Percentiles rank a stretch among this genome's conserved stretches.
Conservation (phyloP, 2,888 invertebrate species). For the Trichopoda pennipes region DNA sequence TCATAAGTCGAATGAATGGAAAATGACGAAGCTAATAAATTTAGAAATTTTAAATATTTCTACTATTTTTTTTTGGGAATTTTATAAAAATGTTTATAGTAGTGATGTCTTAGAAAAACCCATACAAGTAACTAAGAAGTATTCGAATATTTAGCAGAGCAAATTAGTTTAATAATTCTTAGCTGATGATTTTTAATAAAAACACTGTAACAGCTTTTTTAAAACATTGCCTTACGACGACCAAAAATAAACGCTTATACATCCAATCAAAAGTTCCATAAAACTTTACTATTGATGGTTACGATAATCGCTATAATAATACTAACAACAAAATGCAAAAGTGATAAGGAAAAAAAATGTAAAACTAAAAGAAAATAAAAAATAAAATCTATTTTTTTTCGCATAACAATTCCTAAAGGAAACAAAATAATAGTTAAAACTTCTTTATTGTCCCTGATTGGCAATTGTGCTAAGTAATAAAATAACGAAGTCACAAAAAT, state of each 20-base stretch:
- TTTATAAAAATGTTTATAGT: too few species aligned
- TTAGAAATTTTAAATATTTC: too few species aligned
- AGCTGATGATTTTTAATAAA: too few species aligned
- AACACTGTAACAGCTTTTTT: too few species aligned
- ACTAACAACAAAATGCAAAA: conserved; percentile 36
- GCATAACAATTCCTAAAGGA: conserved; percentile 34
- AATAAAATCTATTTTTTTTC: conserved; percentile 10
- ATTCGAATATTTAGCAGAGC: too few species aligned
- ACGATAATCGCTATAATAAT: conserved; percentile 48
- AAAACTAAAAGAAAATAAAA: conserved; percentile 1
- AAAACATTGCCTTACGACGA: neutral
- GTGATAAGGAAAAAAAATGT: conserved; percentile 35
- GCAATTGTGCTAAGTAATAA: conserved; percentile 54
- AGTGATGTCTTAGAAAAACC: too few species aligned
- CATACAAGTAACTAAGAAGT: too few species aligned
- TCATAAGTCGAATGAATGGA: too few species aligned
- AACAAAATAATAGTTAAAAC: conserved; percentile 19
- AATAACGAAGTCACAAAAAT: conserved; percentile 31
- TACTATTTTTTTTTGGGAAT: too few species aligned
- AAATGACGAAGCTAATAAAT: too few species aligned
- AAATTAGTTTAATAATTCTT: too few species aligned
- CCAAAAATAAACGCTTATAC: conserved; percentile 6
- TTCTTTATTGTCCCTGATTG: conserved; percentile 63
- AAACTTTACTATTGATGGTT: conserved; percentile 41
- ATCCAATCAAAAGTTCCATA: conserved; percentile 19